These are phyloP conservation scores for Antedon mediterranea DNA, from an alignment of 53 echinoderm and acorn worm genomes.

Conservation along the genomic window DNA sequence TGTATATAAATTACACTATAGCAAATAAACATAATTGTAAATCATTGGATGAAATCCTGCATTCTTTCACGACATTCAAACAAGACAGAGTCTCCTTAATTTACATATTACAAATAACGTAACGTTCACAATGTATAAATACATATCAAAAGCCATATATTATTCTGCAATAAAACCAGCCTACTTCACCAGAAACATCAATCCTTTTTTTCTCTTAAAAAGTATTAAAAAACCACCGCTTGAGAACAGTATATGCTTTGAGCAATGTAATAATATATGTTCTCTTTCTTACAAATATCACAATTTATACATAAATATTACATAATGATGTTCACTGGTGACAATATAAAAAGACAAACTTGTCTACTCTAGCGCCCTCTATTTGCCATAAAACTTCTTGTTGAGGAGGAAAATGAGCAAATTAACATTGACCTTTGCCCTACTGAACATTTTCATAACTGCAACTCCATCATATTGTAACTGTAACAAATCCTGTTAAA, in stretches of 20 bases:
- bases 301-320: constrained; percentile 1
- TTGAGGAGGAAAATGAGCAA: constrained; percentile 90
- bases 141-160: too few species aligned
- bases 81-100: too few species aligned
- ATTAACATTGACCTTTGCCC: constrained; percentile 98
- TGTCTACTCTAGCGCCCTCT: constrained; percentile 2
- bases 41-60: too few species aligned
- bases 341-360: background rate
- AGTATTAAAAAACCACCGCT: background rate
- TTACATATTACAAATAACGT: too few species aligned
- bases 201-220: background rate
- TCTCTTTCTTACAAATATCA: background rate
- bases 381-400: constrained; percentile 96
- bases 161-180: too few species aligned
- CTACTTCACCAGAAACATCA: background rate
- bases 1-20: too few species aligned
- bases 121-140: too few species aligned
- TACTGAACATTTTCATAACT: constrained; percentile 90
- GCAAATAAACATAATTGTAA: too few species aligned
- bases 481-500: constrained; percentile 74
- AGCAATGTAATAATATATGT: background rate
- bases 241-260: background rate
- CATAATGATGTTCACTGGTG: background rate
- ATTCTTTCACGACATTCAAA: too few species aligned
- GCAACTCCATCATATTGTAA: constrained; percentile 92